Evolutionary conservation across 2,888 invertebrate genomes (phyloP).

Genomic region (Brachynemurus nebulosus): DNA sequence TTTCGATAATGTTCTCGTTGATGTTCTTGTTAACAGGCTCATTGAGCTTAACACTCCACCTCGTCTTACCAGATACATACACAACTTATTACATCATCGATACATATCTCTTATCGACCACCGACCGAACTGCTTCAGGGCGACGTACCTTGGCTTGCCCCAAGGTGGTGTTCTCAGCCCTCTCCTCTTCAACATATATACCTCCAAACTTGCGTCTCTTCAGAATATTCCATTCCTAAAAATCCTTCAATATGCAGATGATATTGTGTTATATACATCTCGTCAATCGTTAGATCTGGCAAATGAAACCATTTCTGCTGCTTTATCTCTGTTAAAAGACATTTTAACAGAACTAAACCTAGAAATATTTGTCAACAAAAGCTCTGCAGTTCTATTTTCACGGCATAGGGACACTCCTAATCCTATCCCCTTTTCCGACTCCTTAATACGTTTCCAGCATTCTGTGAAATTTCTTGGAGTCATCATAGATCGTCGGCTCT

Average conservation of each 20-base stretch:
- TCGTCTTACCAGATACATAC: background rate
- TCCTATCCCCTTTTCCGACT: background rate
- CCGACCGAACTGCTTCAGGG: background rate
- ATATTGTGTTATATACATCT: background rate
- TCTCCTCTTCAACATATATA: background rate
- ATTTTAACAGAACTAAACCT: background rate
- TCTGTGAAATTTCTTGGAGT: background rate
- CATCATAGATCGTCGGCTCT: background rate
- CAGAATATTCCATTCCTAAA: background rate
- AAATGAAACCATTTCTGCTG: background rate
- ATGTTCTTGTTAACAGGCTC: background rate
- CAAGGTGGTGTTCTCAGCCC: background rate
- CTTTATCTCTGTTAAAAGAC: background rate
- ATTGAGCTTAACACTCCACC: background rate
- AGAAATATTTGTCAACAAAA: background rate
- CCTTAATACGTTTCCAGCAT: background rate
- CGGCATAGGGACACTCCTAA: background rate
- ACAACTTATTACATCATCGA: background rate
- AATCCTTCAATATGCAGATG: background rate
- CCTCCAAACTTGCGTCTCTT: background rate
- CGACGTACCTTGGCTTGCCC: background rate
- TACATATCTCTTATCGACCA: background rate
- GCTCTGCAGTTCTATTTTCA: background rate
- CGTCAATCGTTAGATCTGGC: background rate
- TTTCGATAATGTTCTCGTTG: background rate